Base-by-base conservation (phyloP, 2,113 vertebrate species). In the Rhombomys opimus region DNA sequence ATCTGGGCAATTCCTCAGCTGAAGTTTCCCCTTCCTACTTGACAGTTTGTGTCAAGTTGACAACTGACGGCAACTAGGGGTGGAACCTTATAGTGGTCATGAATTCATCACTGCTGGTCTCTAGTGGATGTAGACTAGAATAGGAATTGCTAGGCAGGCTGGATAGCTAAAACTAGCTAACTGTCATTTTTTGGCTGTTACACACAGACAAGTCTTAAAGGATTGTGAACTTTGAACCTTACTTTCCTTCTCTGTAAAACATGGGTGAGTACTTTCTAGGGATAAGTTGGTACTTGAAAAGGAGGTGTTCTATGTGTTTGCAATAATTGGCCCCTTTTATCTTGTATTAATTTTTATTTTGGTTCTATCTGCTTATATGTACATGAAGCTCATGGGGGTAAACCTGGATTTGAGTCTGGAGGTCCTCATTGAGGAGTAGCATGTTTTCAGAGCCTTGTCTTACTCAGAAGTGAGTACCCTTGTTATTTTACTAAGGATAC, bases 401-500 rank as follows among this genome's bases (percentile, higher is more conserved):
- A 30, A 25, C 38, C 52, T 80, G 92, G 23, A 54, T 50, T 1
- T 90, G 72, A 92, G 87, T 1, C 80, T 78, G 27, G 27, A 18
- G 12, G 32, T 46, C 65, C 15, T 38, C 3, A 0, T 15, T 5
- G 52, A 72, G 32, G 25, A 35, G 30, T 32, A 22, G 3, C 9
- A 82, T 75, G 23, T 41, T 57, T 35, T 72, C 52, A 50, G 46
- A 76, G 68, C 9, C 32, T 35, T 23, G 15, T 17, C 27, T 23
- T 50, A 32, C 88, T 50, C 85, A 3, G 7, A 72, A 17, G 72
- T 41, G 75, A 50, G 25, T 67, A 20, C 4, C 18, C 11, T 6
- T 32, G 89, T 27, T 0, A 0, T 9, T 12, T n/a, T 6, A 38
- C 18, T 1, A n/a, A 3, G 35, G 32, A n/a, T n/a, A 12, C 11